Evolutionary conservation across 2,888 invertebrate genomes (phyloP).

Genomic region (Nycteola revayana): DNA sequence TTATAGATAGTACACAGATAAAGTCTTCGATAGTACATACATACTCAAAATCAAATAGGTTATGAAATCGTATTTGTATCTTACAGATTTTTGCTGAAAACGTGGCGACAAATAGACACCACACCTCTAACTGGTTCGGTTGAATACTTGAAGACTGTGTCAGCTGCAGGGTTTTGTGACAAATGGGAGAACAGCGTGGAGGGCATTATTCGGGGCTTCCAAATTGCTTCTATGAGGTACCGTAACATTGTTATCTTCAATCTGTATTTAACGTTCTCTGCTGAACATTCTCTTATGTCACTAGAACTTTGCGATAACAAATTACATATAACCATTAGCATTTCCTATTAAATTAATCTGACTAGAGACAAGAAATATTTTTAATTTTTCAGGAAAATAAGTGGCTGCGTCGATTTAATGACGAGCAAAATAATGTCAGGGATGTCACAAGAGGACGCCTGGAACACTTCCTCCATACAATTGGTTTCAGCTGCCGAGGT

Average conservation of each 20-base stretch:
- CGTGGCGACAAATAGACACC: slow-evolving; percentile 85
- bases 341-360: no score
- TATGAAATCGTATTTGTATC: no score
- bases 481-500: slow-evolving; percentile 92
- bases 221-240: slow-evolving; percentile 85
- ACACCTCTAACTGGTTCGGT: slow-evolving; percentile 85
- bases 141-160: slow-evolving; percentile 81
- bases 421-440: slow-evolving; percentile 84
- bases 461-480: slow-evolving; percentile 92
- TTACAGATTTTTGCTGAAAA: slow-evolving; percentile 87
- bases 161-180: slow-evolving; percentile 31
- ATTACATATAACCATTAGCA: no score
- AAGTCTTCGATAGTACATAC: no score
- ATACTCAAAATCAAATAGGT: no score
- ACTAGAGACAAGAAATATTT: no score
- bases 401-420: slow-evolving; percentile 85
- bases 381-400: slow-evolving; percentile 83
- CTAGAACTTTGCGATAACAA: no score
- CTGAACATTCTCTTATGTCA: no score
- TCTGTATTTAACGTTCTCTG: no score
- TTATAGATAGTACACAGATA: no score
- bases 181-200: slow-evolving; percentile 72
- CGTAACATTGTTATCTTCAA: no score
- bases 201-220: slow-evolving; percentile 81
- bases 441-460: slow-evolving; percentile 87